Base-by-base conservation (phyloP, 2,113 vertebrate genomes). In the Hyperopisus bebe region DNA sequence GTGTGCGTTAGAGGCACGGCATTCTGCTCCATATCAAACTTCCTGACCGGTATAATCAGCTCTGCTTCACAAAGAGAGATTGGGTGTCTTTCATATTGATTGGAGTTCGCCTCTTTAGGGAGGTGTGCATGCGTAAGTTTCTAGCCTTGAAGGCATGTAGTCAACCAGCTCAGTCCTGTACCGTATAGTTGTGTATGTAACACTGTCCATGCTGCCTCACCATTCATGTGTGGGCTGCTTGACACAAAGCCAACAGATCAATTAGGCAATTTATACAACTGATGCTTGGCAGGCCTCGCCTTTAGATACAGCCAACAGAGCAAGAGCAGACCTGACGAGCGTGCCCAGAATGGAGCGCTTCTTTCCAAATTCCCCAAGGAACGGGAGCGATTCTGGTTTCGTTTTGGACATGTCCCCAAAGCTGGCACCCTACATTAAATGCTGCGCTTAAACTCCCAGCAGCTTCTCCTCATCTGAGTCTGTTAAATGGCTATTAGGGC, bases 171-270 rank as follows among this genome's bases (percentile, higher is more conserved):
- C 35, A 2, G 17, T 80, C 35, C 35, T 44, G 82, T 21, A 8
- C 82, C 21, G 5, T n/a, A 0, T 47, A 24, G 4, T 17, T 39
- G 84, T 31, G 47, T 15, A 0, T 70, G 47, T 10, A 51, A n/a
- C 47, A 86, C 24, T 31, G 21, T 8, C 35, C 46, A 5, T 27
- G 27, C 27, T n/a, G 15, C 31, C 27, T 47, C 31, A 55, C 85
- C 31, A n/a, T 87, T 27, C 85, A 53, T 87, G 50, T 87, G 85
- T 53, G 85, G 47, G 21, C 48, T 89, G 62, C 35, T 90, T 80
- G 92, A 95, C 94, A 93, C 94, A 95, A 93, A 90, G 93, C 93
- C 93, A 95, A 95, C 94, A 92, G 94, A 95, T 96, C 95, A 96
- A 95, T 96, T 96, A 96, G 93, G 91, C 93, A 94, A 94, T 95